Evolutionary conservation across 2,797 vertebrate genomes (phyloP), one percentile per base, ranked within the genome.

Genomic region (Mallotus villosus): DNA sequence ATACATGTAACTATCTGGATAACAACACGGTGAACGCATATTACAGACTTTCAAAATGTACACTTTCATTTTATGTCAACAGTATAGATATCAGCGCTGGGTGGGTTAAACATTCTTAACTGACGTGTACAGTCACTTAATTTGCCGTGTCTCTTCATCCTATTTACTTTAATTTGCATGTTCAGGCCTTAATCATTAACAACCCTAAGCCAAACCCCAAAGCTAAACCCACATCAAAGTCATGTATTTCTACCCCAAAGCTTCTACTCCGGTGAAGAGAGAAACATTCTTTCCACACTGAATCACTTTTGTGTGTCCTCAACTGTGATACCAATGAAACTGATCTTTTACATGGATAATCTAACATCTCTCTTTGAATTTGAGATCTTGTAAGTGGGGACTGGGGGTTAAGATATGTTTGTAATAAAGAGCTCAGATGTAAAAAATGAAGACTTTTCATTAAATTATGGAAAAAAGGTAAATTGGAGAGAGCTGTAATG

Each of bases 221-320:
- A 24, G n/a, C 61, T 41, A 41, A 62, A 19, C 1, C 70, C 61
- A 41, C 8, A 58, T 65, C 21, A 37, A 27, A 63, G 22, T 19
- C 55, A 5, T 25, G 70, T 66, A 65, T 81, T 78, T 69, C 49
- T 61, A 3, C 61, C 60, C 25, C 32, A 59, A 61, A 73, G 61
- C n/a, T 22, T 22, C n/a, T 14, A 7, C 19, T 63, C 24, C 51
- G 37, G 60, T 59, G 66, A 64, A 14, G 66, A 22, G 71, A 71
- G 46, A 77, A 68, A 72, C 37, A 80, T 87, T 87, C 76, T 63
- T 85, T 85, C 76, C 76, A 62, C 51, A 58, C 25, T 72, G 70
- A 76, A 66, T 87, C 82, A 82, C 51, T 65, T 65, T 59, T 29
- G 68, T 34, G 37, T 46, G 53, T 14, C 63, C 22, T 63, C 25